Conservation (phyloP, 2,797 vertebrate genomes). For the Siniperca obscura region DNA sequence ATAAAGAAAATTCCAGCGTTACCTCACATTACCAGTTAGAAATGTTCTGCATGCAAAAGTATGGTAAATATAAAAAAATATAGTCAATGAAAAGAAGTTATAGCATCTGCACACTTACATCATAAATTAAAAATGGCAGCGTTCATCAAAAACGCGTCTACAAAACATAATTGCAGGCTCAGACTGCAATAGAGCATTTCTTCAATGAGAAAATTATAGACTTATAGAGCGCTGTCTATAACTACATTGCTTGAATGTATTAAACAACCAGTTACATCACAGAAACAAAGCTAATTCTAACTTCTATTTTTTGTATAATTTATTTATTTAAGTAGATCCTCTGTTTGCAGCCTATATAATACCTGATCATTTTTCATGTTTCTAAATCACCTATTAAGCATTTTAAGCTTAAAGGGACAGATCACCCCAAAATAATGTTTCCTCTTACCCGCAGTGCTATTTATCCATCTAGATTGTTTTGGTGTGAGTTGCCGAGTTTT, state of each 20-base stretch:
- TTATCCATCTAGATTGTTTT: too few relatives aligned
- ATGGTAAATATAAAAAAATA: neutral
- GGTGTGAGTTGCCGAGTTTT: too few relatives aligned
- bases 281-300: neutral
- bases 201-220: neutral
- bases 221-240: neutral
- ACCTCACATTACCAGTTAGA: neutral
- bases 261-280: neutral
- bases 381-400: neutral
- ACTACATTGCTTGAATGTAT: neutral
- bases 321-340: neutral
- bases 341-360: neutral
- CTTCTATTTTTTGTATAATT: neutral
- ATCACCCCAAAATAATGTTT: too few relatives aligned
- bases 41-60: neutral
- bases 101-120: neutral
- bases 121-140: neutral
- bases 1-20: neutral
- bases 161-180: too few relatives aligned
- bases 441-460: too few relatives aligned
- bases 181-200: neutral
- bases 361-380: too few relatives aligned
- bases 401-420: neutral
- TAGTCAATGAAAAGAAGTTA: neutral
- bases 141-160: too few relatives aligned